phyloP scores from a whole-genome alignment of 2,888 invertebrate species.

The Sialis lutaria region DNA sequence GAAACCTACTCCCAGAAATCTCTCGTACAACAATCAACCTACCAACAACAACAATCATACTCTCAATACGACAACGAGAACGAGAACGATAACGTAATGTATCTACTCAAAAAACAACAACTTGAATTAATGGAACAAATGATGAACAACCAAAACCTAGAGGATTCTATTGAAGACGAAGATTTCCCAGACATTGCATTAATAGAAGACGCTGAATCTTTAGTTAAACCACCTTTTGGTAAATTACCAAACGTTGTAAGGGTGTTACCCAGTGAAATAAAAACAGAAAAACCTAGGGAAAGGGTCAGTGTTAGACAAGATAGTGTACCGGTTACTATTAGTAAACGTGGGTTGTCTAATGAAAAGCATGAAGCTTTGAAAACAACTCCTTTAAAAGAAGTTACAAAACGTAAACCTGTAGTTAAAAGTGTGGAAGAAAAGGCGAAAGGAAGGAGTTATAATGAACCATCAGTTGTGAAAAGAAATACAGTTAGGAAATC shows the following conservation, averaged over 20 bases:
- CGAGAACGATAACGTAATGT: slow-evolving; percentile 9
- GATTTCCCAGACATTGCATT: slow-evolving; percentile 22
- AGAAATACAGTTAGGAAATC: too few relatives aligned
- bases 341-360: too few relatives aligned
- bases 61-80: slow-evolving; percentile 8
- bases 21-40: slow-evolving; percentile 13
- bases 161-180: slow-evolving; percentile 27
- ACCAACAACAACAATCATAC: slow-evolving; percentile 7
- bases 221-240: slow-evolving; percentile 16
- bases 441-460: slow-evolving; percentile 17
- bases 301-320: background rate
- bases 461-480: too few relatives aligned
- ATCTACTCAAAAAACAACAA: slow-evolving; percentile 9
- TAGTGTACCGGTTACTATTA: background rate
- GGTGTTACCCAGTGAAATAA: slow-evolving; percentile 22
- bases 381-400: background rate
- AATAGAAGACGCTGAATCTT: slow-evolving; percentile 19
- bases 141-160: slow-evolving; percentile 25
- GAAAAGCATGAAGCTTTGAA: too few relatives aligned
- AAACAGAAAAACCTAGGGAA: background rate
- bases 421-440: slow-evolving; percentile 20
- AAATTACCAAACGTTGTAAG: slow-evolving; percentile 27
- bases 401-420: slow-evolving; percentile 10
- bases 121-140: slow-evolving; percentile 22
- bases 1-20: slow-evolving; percentile 14